Evolutionary conservation across 2,113 vertebrate species (phyloP).

Genomic region (Hypomesus transpacificus): DNA sequence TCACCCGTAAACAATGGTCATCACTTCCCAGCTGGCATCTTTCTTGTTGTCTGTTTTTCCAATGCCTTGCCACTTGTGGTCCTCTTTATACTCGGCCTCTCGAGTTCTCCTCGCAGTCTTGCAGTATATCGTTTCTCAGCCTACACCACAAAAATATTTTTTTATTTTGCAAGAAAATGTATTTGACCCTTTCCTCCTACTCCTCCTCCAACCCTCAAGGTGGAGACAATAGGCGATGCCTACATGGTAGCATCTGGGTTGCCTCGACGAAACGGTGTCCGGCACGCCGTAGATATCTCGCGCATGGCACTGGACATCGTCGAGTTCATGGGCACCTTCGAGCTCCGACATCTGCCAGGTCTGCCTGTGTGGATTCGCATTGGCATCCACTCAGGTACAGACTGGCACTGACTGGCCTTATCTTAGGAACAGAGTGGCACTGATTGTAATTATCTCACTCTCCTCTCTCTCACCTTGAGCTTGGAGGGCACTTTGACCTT

Average conservation of each 20-base stretch:
- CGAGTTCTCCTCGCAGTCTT: too few relatives aligned
- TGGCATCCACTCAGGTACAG: conserved; percentile 92
- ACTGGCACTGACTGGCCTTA: neutral
- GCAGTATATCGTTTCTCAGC: too few relatives aligned
- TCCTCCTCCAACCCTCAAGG: conserved; percentile 63
- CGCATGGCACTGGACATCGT: conserved; percentile 96
- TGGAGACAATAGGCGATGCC: conserved; percentile 96
- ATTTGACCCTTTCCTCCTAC: neutral
- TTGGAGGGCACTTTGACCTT: neutral
- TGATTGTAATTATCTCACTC: neutral
- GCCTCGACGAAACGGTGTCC: conserved; percentile 87
- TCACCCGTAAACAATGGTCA: too few relatives aligned
- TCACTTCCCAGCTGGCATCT: too few relatives aligned
- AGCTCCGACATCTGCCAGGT: conserved; percentile 86
- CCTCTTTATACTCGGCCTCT: too few relatives aligned
- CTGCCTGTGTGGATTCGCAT: conserved; percentile 97
- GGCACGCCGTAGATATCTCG: conserved; percentile 89
- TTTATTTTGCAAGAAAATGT: neutral
- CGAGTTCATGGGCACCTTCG: conserved; percentile 90
- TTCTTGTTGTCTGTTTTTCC: too few relatives aligned
- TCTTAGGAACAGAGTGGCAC: too few relatives aligned
- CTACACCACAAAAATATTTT: too few relatives aligned
- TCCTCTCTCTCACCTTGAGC: too few relatives aligned
- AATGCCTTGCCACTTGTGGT: too few relatives aligned
- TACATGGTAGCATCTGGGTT: conserved; percentile 97